These are phyloP conservation scores for Aythya baeri DNA, from an alignment of 2,113 vertebrate species.

Conservation along the genomic window DNA sequence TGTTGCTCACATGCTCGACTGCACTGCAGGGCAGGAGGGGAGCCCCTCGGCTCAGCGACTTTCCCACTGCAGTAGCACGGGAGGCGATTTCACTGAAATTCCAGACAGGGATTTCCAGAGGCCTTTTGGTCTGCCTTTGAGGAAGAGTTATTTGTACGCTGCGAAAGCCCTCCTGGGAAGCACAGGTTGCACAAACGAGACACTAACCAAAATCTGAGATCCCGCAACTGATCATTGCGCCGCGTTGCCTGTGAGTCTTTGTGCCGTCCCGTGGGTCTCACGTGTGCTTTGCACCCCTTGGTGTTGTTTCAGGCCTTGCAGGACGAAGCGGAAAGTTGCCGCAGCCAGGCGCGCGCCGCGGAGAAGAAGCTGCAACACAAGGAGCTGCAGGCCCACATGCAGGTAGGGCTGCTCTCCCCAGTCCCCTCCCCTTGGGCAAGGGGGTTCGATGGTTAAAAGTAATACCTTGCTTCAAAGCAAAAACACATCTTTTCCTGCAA, in stretches of 20 bases:
- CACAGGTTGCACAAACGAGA: not conserved
- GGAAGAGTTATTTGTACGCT: not conserved
- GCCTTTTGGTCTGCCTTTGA: conserved; percentile 4
- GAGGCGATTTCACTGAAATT: conserved; percentile 50
- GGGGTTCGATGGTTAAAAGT: not conserved
- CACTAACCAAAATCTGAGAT: not conserved
- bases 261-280: not conserved
- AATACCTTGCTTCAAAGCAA: conserved; percentile 48
- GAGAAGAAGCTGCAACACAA: conserved; percentile 86
- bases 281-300: not conserved
- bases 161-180: not conserved
- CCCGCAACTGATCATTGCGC: rapidly evolving
- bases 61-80: not conserved
- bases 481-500: conserved; percentile 60
- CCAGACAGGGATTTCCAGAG: conserved; percentile 43
- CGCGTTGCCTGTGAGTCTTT: not conserved
- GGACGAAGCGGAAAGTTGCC: conserved; percentile 82
- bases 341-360: conserved; percentile 68
- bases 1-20: not conserved
- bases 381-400: conserved; percentile 87
- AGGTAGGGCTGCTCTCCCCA: conserved; percentile 76
- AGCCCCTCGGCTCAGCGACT: not conserved
- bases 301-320: conserved; percentile 82
- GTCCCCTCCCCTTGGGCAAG: not conserved
- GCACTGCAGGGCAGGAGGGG: not conserved